Base-by-base conservation (phyloP, 2,888 invertebrate genomes). In the Leptopilina drosophilae region DNA sequence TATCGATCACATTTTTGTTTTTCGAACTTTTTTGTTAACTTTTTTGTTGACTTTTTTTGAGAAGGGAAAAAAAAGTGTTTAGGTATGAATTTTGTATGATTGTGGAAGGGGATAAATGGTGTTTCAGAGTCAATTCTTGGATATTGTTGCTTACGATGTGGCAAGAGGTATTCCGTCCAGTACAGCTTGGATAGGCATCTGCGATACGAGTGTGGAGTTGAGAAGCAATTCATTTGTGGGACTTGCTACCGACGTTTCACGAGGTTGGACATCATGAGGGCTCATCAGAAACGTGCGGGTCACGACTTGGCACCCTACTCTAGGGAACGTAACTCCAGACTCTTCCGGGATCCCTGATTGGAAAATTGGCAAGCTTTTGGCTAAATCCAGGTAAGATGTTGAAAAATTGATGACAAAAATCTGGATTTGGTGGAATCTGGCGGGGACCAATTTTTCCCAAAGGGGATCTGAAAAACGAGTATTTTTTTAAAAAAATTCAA, bases 221-320 rank as follows among this genome's bases (percentile, higher is more conserved):
- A 90, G 84, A 92, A 92, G 84, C 91, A 91, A 83, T 92, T 92
- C 85, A 87, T 88, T 78, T 92, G 93, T 86, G 85, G 87, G 76
- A 90, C 92, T 82, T 92, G 92, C 87, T 88, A 87, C 49, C 87
- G 88, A 82, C 90, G 89, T 82, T 92, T 92, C 83, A 89, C 91
- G 56, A 89, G 92, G 78, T 85, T 90, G 87, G 92, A 92, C 87
- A 89, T 89, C 81, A 87, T 92, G 84, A 87, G 92, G 64, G 80
- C 80, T 3, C 87, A 87, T 64, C 88, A 86, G 84, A 87, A 86
- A 84, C 82, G 85, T 77, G 84, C 84, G 42, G 87, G 87, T 76
- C 88, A 87, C 66, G 83, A 81, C 76, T 15, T 88, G 73, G 82
- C 85, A 46, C 87, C 87, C 14, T 88, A 86, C 77, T 82, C 82